A percentile compares a stretch with the other conserved stretches of the same genome.
These are phyloP conservation scores for Psephotus haematonotus DNA, from an alignment of 2,113 vertebrate species.

Conservation along the genomic window DNA sequence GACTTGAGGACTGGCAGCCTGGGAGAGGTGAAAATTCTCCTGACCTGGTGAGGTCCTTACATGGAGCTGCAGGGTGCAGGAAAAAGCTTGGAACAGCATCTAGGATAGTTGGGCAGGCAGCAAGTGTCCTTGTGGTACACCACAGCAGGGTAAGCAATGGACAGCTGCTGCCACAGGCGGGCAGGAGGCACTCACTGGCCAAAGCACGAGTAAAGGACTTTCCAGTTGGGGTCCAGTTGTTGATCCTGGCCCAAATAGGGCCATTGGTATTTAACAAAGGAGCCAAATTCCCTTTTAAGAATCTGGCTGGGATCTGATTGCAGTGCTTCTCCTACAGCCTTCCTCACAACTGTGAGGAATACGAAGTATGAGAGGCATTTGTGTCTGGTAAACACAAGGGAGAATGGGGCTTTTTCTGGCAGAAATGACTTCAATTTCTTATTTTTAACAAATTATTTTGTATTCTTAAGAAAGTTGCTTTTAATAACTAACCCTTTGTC, in stretches of 20 bases:
- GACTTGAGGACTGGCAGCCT: not conserved
- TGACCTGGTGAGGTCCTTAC: not conserved
- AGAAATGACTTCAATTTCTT: not conserved
- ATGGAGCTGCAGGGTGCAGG: not conserved
- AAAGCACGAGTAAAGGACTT: not conserved
- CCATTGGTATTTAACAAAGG: slow-evolving; percentile 49
- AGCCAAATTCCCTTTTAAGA: slow-evolving; percentile 58
- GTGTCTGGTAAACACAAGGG: slow-evolving; percentile 49
- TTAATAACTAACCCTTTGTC: not conserved
- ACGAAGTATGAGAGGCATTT: slow-evolving; percentile 65
- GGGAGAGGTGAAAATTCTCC: not conserved
- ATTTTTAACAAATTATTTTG: not conserved
- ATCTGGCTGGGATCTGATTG: slow-evolving; percentile 32
- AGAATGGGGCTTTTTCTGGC: slow-evolving; percentile 50
- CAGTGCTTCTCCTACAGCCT: slow-evolving; percentile 54
- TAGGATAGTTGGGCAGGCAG: not conserved
- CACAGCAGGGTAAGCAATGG: not conserved
- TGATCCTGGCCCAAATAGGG: slow-evolving; percentile 60
- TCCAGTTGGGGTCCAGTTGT: slow-evolving; percentile 42
- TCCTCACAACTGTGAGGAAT: slow-evolving; percentile 54
- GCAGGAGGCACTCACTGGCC: not conserved
- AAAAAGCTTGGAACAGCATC: not conserved
- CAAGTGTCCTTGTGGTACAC: not conserved
- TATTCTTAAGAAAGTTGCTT: not conserved
- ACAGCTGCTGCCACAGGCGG: not conserved